Evolutionary conservation across 2,113 vertebrate genomes (phyloP).

Genomic region (Pseudonaja textilis): DNA sequence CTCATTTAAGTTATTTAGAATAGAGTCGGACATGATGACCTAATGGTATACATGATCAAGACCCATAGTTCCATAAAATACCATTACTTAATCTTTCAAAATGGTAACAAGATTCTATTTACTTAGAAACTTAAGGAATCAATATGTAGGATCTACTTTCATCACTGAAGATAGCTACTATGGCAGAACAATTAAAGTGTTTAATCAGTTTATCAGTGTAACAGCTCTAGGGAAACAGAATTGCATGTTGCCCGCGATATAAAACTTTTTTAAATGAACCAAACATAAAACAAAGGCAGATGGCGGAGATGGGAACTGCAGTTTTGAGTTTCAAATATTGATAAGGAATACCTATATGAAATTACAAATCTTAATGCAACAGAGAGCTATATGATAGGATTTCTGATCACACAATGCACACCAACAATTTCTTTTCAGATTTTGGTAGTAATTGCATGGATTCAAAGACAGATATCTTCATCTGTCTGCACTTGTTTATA

Average conservation of each 20-base stretch:
- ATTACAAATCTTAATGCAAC: background rate
- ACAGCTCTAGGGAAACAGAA: background rate
- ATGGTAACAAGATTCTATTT: constrained; percentile 6
- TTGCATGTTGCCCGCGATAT: background rate
- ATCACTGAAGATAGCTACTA: background rate
- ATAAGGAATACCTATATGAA: background rate
- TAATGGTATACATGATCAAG: constrained; percentile 39
- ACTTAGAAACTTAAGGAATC: background rate
- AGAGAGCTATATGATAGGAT: background rate
- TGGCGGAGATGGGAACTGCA: background rate
- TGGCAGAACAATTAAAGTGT: background rate
- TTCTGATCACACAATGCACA: background rate
- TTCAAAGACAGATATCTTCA: background rate
- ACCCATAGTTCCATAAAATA: constrained; percentile 30
- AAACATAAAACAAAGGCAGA: background rate
- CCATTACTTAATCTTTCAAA: constrained; percentile 36
- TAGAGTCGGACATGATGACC: constrained; percentile 45
- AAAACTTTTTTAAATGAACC: background rate
- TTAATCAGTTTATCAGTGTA: background rate
- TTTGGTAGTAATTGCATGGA: background rate
- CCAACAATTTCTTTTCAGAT: background rate
- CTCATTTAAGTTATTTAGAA: constrained; percentile 47
- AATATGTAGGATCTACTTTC: constrained; percentile 5
- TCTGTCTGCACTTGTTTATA: background rate
- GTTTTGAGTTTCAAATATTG: background rate